A percentile compares a stretch with the other conserved stretches of the same genome.
Evolutionary conservation across 2,888 invertebrate species (phyloP).

Genomic region (Temnothorax unifasciatus): DNA sequence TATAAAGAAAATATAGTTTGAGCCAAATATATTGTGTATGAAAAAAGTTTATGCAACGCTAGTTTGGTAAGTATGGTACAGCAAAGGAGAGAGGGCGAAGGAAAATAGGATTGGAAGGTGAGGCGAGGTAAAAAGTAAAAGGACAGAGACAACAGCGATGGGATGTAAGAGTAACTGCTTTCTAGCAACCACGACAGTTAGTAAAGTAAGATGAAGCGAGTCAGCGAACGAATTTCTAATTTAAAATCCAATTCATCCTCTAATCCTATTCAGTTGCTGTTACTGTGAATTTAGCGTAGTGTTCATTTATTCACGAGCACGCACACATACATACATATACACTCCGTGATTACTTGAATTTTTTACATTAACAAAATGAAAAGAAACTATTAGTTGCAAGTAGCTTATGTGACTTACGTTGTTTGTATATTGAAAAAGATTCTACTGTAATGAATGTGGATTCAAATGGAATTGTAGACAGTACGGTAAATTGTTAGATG

Average conservation of each 20-base stretch:
- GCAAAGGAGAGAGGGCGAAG: constrained; percentile 41
- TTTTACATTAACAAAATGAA: constrained; percentile 24
- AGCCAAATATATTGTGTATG: background rate
- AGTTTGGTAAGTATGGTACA: constrained; percentile 16
- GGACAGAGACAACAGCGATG: constrained; percentile 29
- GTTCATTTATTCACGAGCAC: constrained; percentile 23
- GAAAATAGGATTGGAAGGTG: constrained; percentile 30
- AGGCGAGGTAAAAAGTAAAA: constrained; percentile 13
- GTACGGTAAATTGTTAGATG: background rate
- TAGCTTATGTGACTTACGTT: background rate
- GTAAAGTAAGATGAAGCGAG: constrained; percentile 55
- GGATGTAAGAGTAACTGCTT: constrained; percentile 48
- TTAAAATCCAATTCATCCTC: constrained; percentile 58
- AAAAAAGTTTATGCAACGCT: constrained; percentile 14
- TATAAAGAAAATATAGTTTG: constrained; percentile 19
- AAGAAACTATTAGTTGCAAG: background rate
- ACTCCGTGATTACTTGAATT: constrained; percentile 14
- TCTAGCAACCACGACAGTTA: constrained; percentile 44
- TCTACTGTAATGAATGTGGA: background rate
- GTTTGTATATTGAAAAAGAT: background rate
- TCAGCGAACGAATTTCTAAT: constrained; percentile 49
- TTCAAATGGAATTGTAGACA: background rate
- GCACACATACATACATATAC: background rate
- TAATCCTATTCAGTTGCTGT: constrained; percentile 47
- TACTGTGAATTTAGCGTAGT: constrained; percentile 40